Base-by-base conservation (phyloP, 2,888 invertebrate genomes). In the Anthoptus insignis region DNA sequence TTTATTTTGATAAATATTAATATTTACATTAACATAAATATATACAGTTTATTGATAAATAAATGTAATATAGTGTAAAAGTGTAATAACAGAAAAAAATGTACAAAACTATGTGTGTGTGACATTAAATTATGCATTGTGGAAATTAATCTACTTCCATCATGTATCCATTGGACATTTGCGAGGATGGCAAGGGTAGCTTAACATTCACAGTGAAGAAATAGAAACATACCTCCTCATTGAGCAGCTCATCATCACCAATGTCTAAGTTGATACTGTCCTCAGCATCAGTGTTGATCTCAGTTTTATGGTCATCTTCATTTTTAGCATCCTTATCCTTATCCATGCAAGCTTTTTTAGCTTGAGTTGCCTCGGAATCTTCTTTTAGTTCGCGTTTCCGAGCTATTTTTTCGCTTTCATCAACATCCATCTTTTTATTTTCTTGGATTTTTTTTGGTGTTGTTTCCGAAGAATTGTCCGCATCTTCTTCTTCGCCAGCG, bases 201-300 rank as follows among this genome's bases (percentile, higher is more conserved):
- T 82, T 82, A 72, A 91, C 84, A 63, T 88, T 86, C 70, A 92
- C 86, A 72, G 81, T 87, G 88, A 91, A 91, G 86, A 92, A 81
- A 92, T 91, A 91, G 76, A 87, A 91, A 88, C 86, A 80, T 94
- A 97, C 97, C 95, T 97, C 97, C 86, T 96, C 97, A 84, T 96
- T 96, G 66, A 97, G 94, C 67, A 97, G 93, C 89, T 97, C 97
- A 84, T 97, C 97, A 87, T 97, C 97, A 42, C 96, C 97, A 83
- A 97, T 95, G 66, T 96, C 97, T 74, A 97, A 91, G 83, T 97
- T 97, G 65, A 97, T 96, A 37, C 97, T 97, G 87, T 97, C 97
- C 78, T 97, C 97, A 72, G 96, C 96, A 81, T 97, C 96, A 71
- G 94, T 94, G 66, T 95, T 95, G 75, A 94, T 94, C 70, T 94